Conservation (phyloP, 1,140 invertebrate species). For the Heliconius hermathena region DNA sequence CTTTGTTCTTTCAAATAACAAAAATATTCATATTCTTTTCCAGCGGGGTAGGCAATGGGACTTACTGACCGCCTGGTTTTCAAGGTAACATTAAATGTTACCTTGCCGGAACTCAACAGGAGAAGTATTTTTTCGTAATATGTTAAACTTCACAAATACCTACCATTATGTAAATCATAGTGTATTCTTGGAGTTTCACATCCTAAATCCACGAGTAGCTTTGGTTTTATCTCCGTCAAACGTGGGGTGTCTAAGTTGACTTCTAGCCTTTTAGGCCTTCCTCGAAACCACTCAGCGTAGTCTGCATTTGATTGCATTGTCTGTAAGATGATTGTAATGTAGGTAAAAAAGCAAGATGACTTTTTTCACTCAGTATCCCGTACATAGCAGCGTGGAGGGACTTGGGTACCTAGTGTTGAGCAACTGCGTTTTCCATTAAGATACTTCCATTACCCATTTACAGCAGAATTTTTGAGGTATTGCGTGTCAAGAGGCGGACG, state of each 20-base stretch:
- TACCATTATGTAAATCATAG: slow-evolving; percentile 83
- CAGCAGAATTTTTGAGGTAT: too few relatives aligned
- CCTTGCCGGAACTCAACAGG: too few relatives aligned
- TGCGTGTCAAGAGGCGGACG: not conserved
- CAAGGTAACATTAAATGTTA: too few relatives aligned
- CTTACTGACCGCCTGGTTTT: too few relatives aligned
- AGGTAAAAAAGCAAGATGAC: not conserved
- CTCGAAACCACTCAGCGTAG: slow-evolving; percentile 90
- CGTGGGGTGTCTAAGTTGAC: slow-evolving; percentile 83
- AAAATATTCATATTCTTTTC: too few relatives aligned
- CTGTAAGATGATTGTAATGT: slow-evolving; percentile 58
- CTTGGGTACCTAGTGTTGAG: not conserved
- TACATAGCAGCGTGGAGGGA: not conserved
- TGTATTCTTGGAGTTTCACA: slow-evolving; percentile 93
- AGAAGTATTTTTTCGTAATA: too few relatives aligned
- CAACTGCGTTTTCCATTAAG: not conserved
- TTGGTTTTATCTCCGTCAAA: slow-evolving; percentile 76
- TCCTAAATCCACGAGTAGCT: slow-evolving; percentile 86
- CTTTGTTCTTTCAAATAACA: too few relatives aligned
- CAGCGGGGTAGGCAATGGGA: too few relatives aligned
- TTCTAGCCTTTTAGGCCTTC: slow-evolving; percentile 87
- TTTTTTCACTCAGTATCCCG: not conserved
- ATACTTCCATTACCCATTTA: not conserved
- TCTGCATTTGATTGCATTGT: slow-evolving; percentile 89
- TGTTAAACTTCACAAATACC: not conserved